Evolutionary conservation across 2,888 invertebrate genomes (phyloP).

Genomic region (Pachymerium ferrugineum): DNA sequence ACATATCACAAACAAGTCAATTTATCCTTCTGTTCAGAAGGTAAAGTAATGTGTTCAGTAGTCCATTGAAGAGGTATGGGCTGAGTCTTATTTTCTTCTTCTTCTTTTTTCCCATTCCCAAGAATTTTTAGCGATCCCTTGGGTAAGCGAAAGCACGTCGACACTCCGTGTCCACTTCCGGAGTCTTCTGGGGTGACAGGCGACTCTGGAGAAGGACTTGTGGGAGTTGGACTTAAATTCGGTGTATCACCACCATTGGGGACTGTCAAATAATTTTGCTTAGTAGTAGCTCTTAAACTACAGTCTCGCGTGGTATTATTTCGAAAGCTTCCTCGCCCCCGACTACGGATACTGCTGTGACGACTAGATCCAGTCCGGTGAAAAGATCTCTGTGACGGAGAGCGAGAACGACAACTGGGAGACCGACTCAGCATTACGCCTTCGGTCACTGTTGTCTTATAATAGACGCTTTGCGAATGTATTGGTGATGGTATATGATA

Average conservation of each 20-base stretch:
- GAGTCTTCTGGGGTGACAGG: background rate
- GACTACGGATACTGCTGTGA: slow-evolving; percentile 25
- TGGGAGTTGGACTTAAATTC: background rate
- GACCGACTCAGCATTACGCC: slow-evolving; percentile 28
- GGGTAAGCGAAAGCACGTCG: slow-evolving; percentile 31
- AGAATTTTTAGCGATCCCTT: slow-evolving; percentile 30
- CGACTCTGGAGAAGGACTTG: background rate
- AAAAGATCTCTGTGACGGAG: slow-evolving; percentile 30
- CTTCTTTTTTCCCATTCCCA: background rate
- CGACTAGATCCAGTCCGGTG: slow-evolving; percentile 5
- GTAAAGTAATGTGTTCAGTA: slow-evolving; percentile 11
- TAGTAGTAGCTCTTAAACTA: background rate
- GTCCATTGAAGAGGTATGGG: slow-evolving; percentile 18
- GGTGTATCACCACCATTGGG: slow-evolving; percentile 15
- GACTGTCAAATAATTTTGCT: slow-evolving; percentile 31
- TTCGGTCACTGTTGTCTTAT: slow-evolving; percentile 31
- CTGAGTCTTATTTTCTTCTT: slow-evolving; percentile 14
- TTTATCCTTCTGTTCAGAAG: background rate
- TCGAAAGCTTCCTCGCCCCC: slow-evolving; percentile 30
- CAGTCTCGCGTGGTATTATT: background rate
- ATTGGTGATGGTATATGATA: slow-evolving; percentile 34
- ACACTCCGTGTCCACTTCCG: background rate
- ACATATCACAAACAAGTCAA: slow-evolving; percentile 1
- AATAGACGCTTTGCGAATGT: slow-evolving; percentile 35
- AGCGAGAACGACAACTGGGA: slow-evolving; percentile 29